Evolutionary conservation across 2,113 vertebrate species (phyloP).

Genomic region (Petroica traversi): DNA sequence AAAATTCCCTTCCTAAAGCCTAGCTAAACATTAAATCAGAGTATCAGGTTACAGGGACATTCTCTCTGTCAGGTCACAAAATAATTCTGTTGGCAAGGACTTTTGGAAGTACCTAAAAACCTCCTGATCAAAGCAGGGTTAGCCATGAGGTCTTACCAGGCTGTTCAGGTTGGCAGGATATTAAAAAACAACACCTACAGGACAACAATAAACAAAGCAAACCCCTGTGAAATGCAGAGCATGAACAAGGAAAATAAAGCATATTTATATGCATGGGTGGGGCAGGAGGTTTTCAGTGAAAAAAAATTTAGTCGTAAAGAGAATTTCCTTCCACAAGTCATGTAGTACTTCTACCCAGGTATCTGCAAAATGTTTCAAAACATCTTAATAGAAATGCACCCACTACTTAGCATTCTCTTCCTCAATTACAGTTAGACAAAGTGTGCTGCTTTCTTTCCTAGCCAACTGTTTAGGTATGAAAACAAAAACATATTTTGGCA

Average conservation of each 20-base stretch:
- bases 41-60: neutral
- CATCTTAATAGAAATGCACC: neutral
- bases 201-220: neutral
- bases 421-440: neutral
- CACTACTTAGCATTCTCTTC: neutral
- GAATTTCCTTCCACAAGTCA: neutral
- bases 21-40: neutral
- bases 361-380: neutral
- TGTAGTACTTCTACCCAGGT: neutral
- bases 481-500: slow-evolving; percentile 45
- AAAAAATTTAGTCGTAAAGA: neutral
- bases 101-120: neutral
- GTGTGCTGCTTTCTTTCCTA: neutral
- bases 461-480: slow-evolving; percentile 35
- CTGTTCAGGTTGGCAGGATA: neutral
- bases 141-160: neutral
- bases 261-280: neutral
- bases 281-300: neutral
- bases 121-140: neutral
- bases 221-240: neutral
- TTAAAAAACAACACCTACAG: neutral
- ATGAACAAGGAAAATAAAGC: neutral
- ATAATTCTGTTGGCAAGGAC: neutral
- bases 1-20: neutral
- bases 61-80: neutral